phyloP scores from a whole-genome alignment of 2,888 invertebrate species.

The Ferdinandea cuprea region DNA sequence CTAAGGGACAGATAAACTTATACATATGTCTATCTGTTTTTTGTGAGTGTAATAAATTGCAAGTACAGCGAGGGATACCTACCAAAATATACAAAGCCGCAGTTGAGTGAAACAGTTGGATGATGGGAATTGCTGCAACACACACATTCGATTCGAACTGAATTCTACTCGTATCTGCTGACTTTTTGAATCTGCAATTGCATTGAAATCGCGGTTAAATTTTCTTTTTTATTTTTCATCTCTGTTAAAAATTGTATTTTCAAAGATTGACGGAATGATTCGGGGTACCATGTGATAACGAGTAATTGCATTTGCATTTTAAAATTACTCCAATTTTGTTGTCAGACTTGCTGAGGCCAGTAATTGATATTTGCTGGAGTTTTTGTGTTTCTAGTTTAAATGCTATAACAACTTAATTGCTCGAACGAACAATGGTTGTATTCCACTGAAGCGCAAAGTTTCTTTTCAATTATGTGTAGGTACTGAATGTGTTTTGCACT shows the following conservation, averaged over 20 bases:
- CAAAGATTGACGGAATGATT: slow-evolving; percentile 62
- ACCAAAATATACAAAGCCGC: slow-evolving; percentile 32
- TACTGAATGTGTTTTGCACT: no score
- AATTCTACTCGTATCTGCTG: slow-evolving; percentile 9
- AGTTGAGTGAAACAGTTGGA: slow-evolving; percentile 63
- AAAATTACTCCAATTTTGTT: slow-evolving; percentile 53
- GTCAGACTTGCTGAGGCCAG: slow-evolving; percentile 23
- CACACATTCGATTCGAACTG: neutral
- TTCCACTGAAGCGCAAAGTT: neutral
- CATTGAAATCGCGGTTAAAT: slow-evolving; percentile 37
- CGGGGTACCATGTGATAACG: slow-evolving; percentile 41
- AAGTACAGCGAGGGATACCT: slow-evolving; percentile 19
- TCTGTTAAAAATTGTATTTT: slow-evolving; percentile 15
- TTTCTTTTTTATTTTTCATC: slow-evolving; percentile 1
- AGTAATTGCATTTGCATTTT: slow-evolving; percentile 54
- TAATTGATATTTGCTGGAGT: slow-evolving; percentile 48
- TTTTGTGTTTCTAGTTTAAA: neutral
- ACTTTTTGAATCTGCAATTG: slow-evolving; percentile 34
- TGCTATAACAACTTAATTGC: slow-evolving; percentile 53
- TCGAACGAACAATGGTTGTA: slow-evolving; percentile 1
- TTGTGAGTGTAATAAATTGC: slow-evolving; percentile 43
- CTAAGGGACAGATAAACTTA: slow-evolving; percentile 34
- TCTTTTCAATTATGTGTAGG: neutral
- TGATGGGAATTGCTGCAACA: slow-evolving; percentile 43
- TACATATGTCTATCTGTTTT: slow-evolving; percentile 3